Conservation (phyloP, 2,113 vertebrate species). For the Falcunculus frontatus region DNA sequence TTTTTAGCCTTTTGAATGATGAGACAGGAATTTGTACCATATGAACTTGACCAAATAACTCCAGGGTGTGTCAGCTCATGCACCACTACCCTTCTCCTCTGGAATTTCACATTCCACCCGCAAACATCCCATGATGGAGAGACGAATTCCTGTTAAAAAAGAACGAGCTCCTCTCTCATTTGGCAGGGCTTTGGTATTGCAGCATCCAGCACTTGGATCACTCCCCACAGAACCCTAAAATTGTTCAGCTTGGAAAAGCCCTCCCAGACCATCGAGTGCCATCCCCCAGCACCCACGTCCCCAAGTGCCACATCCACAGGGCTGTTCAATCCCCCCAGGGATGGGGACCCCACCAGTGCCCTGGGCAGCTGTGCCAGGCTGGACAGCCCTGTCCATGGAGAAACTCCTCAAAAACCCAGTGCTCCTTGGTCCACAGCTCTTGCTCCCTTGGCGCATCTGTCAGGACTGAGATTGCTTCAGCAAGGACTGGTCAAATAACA, state of each 20-base stretch:
- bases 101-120: background rate
- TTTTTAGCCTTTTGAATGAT: constrained; percentile 8
- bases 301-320: background rate
- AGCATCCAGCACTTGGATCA: background rate
- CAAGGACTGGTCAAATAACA: background rate
- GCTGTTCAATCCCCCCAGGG: background rate
- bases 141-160: background rate
- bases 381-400: background rate
- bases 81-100: background rate
- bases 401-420: background rate
- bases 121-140: background rate
- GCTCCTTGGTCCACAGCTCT: background rate
- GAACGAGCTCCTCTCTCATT: background rate
- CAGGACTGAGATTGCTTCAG: background rate
- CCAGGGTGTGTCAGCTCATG: background rate
- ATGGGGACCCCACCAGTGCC: background rate
- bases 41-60: background rate
- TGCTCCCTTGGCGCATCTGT: background rate
- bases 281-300: accelerated
- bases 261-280: background rate
- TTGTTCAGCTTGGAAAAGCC: background rate
- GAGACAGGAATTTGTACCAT: background rate
- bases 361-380: background rate
- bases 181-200: background rate
- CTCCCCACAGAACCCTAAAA: background rate